Evolutionary conservation across 2,113 vertebrate species (phyloP).

Genomic region (Megaceryle maxima): DNA sequence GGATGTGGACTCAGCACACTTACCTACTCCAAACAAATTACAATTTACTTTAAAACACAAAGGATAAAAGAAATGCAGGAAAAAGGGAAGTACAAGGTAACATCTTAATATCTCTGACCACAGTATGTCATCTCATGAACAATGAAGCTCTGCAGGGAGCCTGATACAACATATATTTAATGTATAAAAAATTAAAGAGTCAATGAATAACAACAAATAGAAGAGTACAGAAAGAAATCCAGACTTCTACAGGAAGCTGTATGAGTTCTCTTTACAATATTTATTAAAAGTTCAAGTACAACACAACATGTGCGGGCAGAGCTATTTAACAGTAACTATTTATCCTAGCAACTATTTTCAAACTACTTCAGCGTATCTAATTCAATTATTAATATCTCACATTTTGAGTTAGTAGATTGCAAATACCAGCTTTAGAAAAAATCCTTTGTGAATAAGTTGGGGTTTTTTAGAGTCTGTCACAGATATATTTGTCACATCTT

Average conservation of each 20-base stretch:
- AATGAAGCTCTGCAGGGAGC: background rate
- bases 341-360: background rate
- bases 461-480: background rate
- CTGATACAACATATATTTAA: background rate
- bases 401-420: background rate
- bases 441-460: background rate
- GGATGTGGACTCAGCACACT: background rate
- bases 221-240: background rate
- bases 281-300: fast-evolving
- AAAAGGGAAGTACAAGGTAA: background rate
- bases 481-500: background rate
- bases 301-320: background rate
- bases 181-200: background rate
- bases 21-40: background rate
- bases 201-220: background rate
- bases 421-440: background rate
- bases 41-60: background rate
- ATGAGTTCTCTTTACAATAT: background rate
- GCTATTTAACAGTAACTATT: background rate
- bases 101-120: background rate
- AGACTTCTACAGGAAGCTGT: background rate
- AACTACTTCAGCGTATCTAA: background rate
- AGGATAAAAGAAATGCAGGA: background rate
- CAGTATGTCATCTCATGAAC: background rate
- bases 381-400: background rate